Base-by-base conservation (phyloP, 2,797 vertebrate species). In the Percopsis omiscomaycus region DNA sequence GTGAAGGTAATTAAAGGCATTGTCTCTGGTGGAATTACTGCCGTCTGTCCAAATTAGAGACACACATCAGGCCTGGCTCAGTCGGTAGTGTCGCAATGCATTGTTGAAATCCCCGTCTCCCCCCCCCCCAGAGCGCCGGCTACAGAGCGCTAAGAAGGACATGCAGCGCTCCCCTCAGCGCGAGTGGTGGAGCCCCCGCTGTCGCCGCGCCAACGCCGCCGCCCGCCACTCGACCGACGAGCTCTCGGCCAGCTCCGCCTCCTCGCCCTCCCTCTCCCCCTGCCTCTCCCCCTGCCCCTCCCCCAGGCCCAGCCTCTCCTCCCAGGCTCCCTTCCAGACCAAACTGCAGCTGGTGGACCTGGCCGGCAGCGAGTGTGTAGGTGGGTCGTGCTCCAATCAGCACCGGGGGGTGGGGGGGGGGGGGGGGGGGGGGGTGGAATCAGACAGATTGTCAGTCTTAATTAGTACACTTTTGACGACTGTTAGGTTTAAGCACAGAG, bases 291-390 rank as follows among this genome's bases (percentile, higher is more conserved):
- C 88, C 0, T 87, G 85, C 59, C 84, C 80, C 29, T 90, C 90
- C 16, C 89, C 88, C 4, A 79, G 84, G 6, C 68, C 67, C 61
- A 84, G 86, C 74, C 55, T 85, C 61, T 64, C 85, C 1, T 22
- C 22, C 22, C 82, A 86, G 77, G 67, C 75, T 2, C 68, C 76
- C 4, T 83, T 91, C 73, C 88, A 47, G 72, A 91, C 93, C 3
- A 92, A 88, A 69, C 80, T 96, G 79, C 94, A 94, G 84, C 86
- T 95, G 62, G 93, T 97, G 79, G 94, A 96, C 80, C 89, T 96
- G 80, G 95, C 94, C 0, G 94, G 95, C 29, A 96, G 95, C 0
- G 94, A 96, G 85, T 94, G 94, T 64, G 89, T 84, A 0, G 93
- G 95, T 95, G 81, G 87, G 93, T 22, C 22, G 22, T 22, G 22